Base-by-base conservation (phyloP, 2,888 invertebrate species). In the Zygogramma bicolorata region DNA sequence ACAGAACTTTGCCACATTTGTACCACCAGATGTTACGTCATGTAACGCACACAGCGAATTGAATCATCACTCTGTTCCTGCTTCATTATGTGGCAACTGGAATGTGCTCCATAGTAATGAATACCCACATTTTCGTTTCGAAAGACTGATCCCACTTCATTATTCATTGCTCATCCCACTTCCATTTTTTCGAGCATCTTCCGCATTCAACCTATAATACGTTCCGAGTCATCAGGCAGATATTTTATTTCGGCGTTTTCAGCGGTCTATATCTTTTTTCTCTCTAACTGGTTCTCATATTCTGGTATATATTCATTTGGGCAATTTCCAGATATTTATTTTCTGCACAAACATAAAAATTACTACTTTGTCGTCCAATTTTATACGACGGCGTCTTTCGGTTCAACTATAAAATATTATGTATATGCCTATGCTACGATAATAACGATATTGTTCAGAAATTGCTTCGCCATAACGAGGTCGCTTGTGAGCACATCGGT, bases 201-300 rank as follows among this genome's bases (percentile, higher is more conserved):
- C 10, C 46, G 8, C 46, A 46, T 3, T 20, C 46, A 7, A 46
- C 46, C 18, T 46, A 10, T 46, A 20, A 46, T 46, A 46, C 46
- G 8, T 46, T 46, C 81, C 81, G 81, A 81, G 83, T 82, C 83
- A 82, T 81, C 82, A 80, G 81, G 83, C 84, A 83, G 81, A 83
- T 83, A 83, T 83, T 84, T 84, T 83, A 84, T 82, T 82, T 83
- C 83, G 75, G 73, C 77, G 77, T 77, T 76, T 70, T 74, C 78
- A 75, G 71, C 75, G 79, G 76, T 71, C 78, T 76, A 80, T 77
- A 18, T 79, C 75, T 79, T 77, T 78, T 77, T 79, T 81, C 80
- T 79, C 80, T 80, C 79, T 80, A 78, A 78, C 75, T 74, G 74
- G 46, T 46, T 77, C 78, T 79, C 74, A 75, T 79, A 74, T 80